These are phyloP conservation scores for Papilio protenor DNA, from an alignment of 2,888 invertebrate genomes.

Conservation along the genomic window DNA sequence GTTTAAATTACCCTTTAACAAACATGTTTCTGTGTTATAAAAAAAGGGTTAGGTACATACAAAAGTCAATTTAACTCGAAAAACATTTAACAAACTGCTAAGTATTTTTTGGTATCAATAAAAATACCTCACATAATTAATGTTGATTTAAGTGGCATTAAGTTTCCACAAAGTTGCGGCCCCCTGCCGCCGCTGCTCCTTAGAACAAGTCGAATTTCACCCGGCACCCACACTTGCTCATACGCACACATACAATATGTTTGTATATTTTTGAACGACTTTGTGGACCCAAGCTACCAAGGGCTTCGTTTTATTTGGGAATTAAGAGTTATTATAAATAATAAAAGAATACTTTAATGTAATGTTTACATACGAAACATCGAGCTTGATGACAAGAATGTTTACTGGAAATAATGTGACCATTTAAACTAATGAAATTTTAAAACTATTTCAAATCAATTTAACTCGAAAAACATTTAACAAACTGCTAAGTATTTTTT, in stretches of 20 bases:
- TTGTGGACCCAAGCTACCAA: conserved; percentile 12
- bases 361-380: not conserved
- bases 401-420: not conserved
- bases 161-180: conserved; percentile 52
- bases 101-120: conserved; percentile 8
- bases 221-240: conserved; percentile 63
- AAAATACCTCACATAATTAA: conserved; percentile 10
- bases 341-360: not conserved
- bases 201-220: conserved; percentile 82
- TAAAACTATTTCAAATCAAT: too few relatives aligned
- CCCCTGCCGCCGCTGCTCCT: conserved; percentile 75
- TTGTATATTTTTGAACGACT: conserved; percentile 21
- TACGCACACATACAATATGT: conserved; percentile 46
- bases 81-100: conserved; percentile 4
- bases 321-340: conserved; percentile 9
- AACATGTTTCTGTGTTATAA: not conserved
- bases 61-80: not conserved
- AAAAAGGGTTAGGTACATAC: not conserved
- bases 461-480: conserved; percentile 1
- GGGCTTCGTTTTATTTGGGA: conserved; percentile 7
- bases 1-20: not conserved
- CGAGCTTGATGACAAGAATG: not conserved
- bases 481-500: not conserved
- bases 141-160: conserved; percentile 32
- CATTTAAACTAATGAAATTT: not conserved